Evolutionary conservation across 2,888 invertebrate species (phyloP).

Genomic region (Tortrix viridana): DNA sequence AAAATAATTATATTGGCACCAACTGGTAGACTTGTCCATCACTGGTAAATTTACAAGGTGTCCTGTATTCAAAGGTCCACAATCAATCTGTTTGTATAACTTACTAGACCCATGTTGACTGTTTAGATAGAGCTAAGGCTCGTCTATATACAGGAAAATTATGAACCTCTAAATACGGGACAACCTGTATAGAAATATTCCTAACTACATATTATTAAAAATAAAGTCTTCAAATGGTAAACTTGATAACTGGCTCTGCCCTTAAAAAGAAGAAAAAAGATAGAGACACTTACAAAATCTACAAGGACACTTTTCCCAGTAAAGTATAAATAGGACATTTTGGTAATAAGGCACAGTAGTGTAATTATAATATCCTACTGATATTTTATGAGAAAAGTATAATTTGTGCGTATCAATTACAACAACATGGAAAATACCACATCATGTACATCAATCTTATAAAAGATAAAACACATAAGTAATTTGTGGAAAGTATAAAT

Average conservation of each 20-base stretch:
- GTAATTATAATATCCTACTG: conserved; percentile 55
- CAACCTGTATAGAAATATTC: conserved; percentile 41
- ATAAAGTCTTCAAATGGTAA: no score
- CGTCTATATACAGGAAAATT: no score
- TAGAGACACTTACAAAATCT: no score
- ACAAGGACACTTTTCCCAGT: no score
- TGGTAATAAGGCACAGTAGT: conserved; percentile 71
- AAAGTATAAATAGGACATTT: no score
- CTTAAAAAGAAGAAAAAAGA: no score
- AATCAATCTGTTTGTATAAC: no score
- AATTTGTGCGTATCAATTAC: conserved; percentile 24
- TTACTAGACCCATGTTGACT: no score
- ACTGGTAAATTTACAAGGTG: conserved; percentile 52
- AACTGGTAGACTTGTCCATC: conserved; percentile 51
- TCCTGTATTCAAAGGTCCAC: no score
- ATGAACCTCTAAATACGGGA: no score
- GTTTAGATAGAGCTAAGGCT: no score
- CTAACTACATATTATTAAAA: conserved; percentile 11
- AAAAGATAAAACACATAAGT: conserved; percentile 23
- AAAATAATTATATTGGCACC: conserved; percentile 70
- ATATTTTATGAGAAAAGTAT: conserved; percentile 40
- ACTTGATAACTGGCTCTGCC: no score
- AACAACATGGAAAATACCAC: conserved; percentile 14
- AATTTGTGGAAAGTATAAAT: conserved; percentile 32
- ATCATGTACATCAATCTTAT: conserved; percentile 4